Percentiles rank a stretch among this genome's conserved stretches.
Evolutionary conservation across 2,113 vertebrate species (phyloP).

Genomic region (Heterotilapia buettikoferi): DNA sequence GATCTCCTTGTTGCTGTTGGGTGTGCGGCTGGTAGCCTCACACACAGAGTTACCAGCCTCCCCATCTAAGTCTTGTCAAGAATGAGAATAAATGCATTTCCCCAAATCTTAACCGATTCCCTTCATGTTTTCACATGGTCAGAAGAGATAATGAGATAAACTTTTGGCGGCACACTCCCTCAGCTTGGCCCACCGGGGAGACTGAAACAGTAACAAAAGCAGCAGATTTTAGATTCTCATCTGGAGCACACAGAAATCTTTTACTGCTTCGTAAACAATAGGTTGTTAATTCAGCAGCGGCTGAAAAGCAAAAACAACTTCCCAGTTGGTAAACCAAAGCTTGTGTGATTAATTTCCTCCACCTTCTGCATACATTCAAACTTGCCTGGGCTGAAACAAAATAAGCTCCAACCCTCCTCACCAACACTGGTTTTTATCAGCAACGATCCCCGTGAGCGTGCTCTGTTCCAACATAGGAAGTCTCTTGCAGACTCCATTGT

Average conservation of each 20-base stretch:
- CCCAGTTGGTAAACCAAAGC: constrained; percentile 10
- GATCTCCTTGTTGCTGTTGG: neutral
- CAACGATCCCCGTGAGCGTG: neutral
- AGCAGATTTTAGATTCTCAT: neutral
- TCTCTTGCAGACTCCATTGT: constrained; percentile 47
- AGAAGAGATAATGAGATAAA: neutral
- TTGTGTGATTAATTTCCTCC: constrained; percentile 51
- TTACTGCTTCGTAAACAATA: constrained; percentile 12
- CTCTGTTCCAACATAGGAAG: constrained; percentile 31
- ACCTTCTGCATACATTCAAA: constrained; percentile 46
- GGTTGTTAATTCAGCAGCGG: constrained; percentile 17
- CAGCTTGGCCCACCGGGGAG: neutral
- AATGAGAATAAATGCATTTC: neutral
- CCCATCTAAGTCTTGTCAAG: neutral
- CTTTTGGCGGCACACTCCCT: neutral
- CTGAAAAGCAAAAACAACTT: constrained; percentile 43
- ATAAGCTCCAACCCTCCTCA: neutral
- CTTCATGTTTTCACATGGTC: neutral
- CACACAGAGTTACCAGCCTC: rapidly evolving
- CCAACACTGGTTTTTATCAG: neutral
- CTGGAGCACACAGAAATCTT: neutral
- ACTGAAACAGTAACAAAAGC: neutral
- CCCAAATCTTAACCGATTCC: neutral
- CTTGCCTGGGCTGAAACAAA: constrained; percentile 2
- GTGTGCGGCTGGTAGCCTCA: neutral